Evolutionary conservation across 2,797 vertebrate genomes (phyloP).

Genomic region (Spinibarbus caldwelli): DNA sequence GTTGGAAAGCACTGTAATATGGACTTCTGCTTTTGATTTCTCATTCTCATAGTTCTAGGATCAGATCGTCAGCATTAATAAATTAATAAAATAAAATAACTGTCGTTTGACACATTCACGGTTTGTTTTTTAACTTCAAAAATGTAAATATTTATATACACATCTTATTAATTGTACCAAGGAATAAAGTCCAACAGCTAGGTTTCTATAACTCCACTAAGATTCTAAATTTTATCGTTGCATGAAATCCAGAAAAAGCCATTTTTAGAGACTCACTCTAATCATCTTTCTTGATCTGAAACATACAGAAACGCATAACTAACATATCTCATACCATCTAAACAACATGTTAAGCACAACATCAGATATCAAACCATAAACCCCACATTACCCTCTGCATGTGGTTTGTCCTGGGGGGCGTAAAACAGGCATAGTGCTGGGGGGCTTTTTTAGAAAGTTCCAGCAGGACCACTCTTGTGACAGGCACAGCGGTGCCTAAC

Average conservation of each 20-base stretch:
- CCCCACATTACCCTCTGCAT: slow-evolving; percentile 18
- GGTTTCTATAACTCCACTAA: neutral
- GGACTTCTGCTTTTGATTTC: slow-evolving; percentile 14
- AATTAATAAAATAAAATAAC: neutral
- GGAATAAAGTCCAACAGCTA: neutral
- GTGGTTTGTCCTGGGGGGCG: neutral
- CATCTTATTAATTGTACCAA: neutral
- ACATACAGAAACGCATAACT: neutral
- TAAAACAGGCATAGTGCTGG: slow-evolving; percentile 17
- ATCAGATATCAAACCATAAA: slow-evolving; percentile 6
- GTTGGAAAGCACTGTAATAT: slow-evolving; percentile 4
- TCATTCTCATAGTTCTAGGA: neutral
- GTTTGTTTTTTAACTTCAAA: neutral
- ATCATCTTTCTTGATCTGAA: neutral
- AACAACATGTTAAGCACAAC: neutral
- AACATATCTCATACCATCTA: neutral
- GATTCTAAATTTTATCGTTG: neutral
- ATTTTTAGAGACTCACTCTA: neutral
- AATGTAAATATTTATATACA: neutral
- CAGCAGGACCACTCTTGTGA: neutral
- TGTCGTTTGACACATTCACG: neutral
- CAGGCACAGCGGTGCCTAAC: neutral
- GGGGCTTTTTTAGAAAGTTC: neutral
- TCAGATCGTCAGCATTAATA: neutral
- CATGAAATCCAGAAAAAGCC: neutral